These are phyloP conservation scores for Caiman crocodilus DNA, from an alignment of 2,797 vertebrate species.

Conservation along the genomic window DNA sequence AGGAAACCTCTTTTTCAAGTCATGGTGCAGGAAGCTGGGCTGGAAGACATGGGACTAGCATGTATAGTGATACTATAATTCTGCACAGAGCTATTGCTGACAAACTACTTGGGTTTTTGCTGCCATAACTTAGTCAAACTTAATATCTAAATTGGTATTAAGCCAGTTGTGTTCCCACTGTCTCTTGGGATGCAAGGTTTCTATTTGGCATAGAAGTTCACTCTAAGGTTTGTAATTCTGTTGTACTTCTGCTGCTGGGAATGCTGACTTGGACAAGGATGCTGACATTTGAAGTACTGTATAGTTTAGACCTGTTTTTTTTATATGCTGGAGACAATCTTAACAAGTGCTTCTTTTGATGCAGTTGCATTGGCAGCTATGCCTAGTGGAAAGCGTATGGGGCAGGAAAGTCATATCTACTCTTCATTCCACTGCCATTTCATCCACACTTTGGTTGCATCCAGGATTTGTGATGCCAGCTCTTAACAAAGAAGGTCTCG, in stretches of 20 bases:
- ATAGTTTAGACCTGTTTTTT: background rate
- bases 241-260: slow-evolving; percentile 32
- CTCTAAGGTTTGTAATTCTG: slow-evolving; percentile 35
- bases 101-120: background rate
- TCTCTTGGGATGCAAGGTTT: background rate
- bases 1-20: background rate
- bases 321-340: background rate
- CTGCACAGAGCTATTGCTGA: background rate
- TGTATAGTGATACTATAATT: rapidly evolving
- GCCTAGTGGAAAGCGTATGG: rapidly evolving
- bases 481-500: background rate
- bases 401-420: background rate
- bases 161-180: background rate
- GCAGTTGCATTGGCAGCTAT: rapidly evolving
- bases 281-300: background rate
- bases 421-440: rapidly evolving
- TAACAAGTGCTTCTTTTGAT: background rate
- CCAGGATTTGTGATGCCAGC: background rate
- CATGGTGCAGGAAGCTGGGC: background rate
- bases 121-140: background rate
- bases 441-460: background rate
- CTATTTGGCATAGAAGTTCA: background rate
- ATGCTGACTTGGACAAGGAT: background rate
- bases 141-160: background rate
- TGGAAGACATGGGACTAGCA: background rate